Percentiles rank a stretch among this genome's conserved stretches.
Conservation (phyloP, 37 sponge, comb jelly and placozoan genomes). For the Diacarnus erythraeanus region DNA sequence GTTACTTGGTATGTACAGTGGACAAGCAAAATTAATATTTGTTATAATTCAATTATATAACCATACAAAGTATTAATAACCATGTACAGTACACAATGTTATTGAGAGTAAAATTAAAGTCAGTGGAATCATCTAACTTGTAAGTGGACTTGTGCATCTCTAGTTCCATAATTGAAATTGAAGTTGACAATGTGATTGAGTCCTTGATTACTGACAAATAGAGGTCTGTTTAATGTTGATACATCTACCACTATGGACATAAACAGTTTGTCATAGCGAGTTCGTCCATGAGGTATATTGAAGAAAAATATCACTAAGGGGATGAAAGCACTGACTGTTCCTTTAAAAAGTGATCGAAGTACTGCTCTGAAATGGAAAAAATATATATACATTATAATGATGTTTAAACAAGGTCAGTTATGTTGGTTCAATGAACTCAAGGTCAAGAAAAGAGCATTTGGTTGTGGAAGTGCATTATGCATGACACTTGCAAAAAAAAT, state of each 20-base stretch:
- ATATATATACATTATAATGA: too few species aligned
- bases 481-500: too few species aligned
- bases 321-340: slow-evolving; percentile 33
- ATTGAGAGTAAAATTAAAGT: background rate
- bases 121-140: background rate
- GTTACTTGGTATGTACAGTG: too few species aligned
- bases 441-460: too few species aligned
- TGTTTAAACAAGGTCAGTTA: too few species aligned
- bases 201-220: slow-evolving; percentile 2
- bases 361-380: slow-evolving; percentile 20
- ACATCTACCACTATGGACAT: slow-evolving; percentile 42
- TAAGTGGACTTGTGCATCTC: background rate
- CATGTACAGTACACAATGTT: too few species aligned
- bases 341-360: slow-evolving; percentile 52
- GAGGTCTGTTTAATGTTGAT: slow-evolving; percentile 35
- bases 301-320: slow-evolving; percentile 63
- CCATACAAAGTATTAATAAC: too few species aligned
- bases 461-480: too few species aligned
- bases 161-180: background rate
- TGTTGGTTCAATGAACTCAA: too few species aligned
- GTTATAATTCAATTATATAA: too few species aligned
- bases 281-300: slow-evolving; percentile 27
- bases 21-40: too few species aligned
- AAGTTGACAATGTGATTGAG: background rate
- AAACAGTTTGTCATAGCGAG: slow-evolving; percentile 53